phyloP scores from a whole-genome alignment of 1,140 invertebrate species.

The Teleopsis dalmanni region DNA sequence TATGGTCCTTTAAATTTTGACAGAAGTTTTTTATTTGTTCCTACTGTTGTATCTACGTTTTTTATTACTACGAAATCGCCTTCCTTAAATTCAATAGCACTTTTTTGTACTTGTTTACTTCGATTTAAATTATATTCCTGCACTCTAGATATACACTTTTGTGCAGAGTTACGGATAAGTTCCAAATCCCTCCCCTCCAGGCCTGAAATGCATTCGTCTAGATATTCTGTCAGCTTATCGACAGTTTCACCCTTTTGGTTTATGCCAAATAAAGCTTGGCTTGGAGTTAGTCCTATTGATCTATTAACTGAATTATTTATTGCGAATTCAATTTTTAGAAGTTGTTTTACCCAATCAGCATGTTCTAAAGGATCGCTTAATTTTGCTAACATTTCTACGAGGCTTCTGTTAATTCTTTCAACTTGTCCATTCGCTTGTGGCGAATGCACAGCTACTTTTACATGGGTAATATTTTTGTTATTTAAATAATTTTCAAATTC shows the following conservation, averaged over 20 bases:
- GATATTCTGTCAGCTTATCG: neutral
- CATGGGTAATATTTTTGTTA: neutral
- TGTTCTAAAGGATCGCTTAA: conserved; percentile 1
- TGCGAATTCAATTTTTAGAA: conserved; percentile 4
- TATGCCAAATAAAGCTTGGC: conserved; percentile 1
- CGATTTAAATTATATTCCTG: no score
- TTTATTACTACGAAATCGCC: no score
- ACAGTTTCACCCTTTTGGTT: conserved; percentile 4
- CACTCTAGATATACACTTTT: no score
- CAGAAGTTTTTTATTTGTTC: no score
- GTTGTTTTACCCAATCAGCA: conserved; percentile 3
- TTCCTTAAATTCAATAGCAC: no score
- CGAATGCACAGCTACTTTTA: neutral
- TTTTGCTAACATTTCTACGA: conserved; percentile 5
- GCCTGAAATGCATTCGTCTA: neutral
- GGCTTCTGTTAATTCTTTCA: neutral
- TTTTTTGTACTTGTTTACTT: no score
- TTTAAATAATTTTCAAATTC: neutral
- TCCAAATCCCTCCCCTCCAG: no score
- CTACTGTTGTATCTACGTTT: no score
- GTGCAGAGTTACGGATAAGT: no score
- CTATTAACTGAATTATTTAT: conserved; percentile 3
- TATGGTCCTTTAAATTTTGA: no score
- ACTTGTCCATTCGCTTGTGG: neutral
- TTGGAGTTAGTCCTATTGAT: conserved; percentile 1